phyloP scores from a whole-genome alignment of 2,797 vertebrate genomes.

The Rhyacichthys aspro region DNA sequence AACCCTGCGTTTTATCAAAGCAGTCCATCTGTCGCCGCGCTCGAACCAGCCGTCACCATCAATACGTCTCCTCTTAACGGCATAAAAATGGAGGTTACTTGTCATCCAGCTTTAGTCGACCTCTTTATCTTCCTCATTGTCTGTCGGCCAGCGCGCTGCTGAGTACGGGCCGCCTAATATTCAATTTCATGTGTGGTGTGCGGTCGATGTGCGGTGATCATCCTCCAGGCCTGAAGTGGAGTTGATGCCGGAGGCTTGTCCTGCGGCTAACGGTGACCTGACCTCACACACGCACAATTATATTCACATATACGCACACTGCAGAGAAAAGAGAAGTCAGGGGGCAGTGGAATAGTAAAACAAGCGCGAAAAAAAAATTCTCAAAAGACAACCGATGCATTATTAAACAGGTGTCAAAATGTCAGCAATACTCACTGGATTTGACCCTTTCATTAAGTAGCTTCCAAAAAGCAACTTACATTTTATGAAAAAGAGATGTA shows the following conservation, averaged over 20 bases:
- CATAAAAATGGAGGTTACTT: constrained; percentile 55
- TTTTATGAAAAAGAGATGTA: neutral
- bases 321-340: neutral
- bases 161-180: constrained; percentile 56
- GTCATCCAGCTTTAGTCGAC: constrained; percentile 51
- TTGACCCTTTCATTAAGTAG: neutral
- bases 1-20: too few species aligned
- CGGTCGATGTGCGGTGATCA: constrained; percentile 16
- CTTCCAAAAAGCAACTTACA: neutral
- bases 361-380: neutral
- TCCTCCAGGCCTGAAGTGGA: constrained; percentile 6
- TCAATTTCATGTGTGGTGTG: constrained; percentile 27
- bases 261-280: constrained; percentile 38
- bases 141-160: constrained; percentile 50
- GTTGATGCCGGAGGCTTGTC: constrained; percentile 42
- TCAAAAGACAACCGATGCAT: constrained; percentile 7
- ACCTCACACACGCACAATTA: neutral
- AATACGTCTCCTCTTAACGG: constrained; percentile 29
- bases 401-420: constrained; percentile 26
- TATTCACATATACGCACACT: constrained; percentile 5
- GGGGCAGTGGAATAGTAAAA: neutral
- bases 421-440: constrained; percentile 7
- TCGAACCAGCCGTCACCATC: neutral
- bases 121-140: constrained; percentile 54
- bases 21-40: neutral